These are phyloP conservation scores for Macaria notata DNA, from an alignment of 2,888 invertebrate genomes.

Conservation along the genomic window DNA sequence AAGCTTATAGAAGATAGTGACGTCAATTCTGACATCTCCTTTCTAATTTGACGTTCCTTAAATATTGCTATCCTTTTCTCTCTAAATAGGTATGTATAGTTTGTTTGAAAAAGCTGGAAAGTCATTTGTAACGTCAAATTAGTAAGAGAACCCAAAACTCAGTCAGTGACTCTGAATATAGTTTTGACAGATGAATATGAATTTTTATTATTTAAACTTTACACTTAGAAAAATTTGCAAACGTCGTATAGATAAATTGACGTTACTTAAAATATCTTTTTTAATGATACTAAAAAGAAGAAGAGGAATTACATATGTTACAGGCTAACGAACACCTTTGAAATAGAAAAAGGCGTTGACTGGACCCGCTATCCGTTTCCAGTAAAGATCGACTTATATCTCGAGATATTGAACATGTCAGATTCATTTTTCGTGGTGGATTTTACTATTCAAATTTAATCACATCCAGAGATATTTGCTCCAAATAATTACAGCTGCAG, in stretches of 20 bases:
- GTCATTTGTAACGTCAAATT: too few relatives aligned
- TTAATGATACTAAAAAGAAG: slow-evolving; percentile 15
- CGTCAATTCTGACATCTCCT: too few relatives aligned
- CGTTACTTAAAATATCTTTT: slow-evolving; percentile 20
- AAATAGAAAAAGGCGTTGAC: slow-evolving; percentile 12
- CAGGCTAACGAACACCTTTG: slow-evolving; percentile 13
- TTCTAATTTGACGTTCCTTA: too few relatives aligned
- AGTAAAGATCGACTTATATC: not conserved
- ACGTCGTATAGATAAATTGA: slow-evolving; percentile 30
- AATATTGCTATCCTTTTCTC: too few relatives aligned
- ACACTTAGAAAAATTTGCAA: slow-evolving; percentile 30
- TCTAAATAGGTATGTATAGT: too few relatives aligned
- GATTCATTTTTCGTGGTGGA: too few relatives aligned
- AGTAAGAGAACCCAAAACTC: too few relatives aligned
- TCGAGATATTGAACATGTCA: too few relatives aligned
- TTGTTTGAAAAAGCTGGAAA: too few relatives aligned
- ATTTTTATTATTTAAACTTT: slow-evolving; percentile 44
- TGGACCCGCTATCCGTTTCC: slow-evolving; percentile 15
- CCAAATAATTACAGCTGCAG: too few relatives aligned
- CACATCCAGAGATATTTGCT: too few relatives aligned
- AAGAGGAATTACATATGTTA: slow-evolving; percentile 9
- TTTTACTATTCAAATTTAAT: too few relatives aligned
- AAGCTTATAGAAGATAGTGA: slow-evolving; percentile 51
- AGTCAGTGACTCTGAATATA: slow-evolving; percentile 41
- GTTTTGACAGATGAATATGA: slow-evolving; percentile 40